phyloP scores from a whole-genome alignment of 2,888 invertebrate species.

The Drosophila rellima region DNA sequence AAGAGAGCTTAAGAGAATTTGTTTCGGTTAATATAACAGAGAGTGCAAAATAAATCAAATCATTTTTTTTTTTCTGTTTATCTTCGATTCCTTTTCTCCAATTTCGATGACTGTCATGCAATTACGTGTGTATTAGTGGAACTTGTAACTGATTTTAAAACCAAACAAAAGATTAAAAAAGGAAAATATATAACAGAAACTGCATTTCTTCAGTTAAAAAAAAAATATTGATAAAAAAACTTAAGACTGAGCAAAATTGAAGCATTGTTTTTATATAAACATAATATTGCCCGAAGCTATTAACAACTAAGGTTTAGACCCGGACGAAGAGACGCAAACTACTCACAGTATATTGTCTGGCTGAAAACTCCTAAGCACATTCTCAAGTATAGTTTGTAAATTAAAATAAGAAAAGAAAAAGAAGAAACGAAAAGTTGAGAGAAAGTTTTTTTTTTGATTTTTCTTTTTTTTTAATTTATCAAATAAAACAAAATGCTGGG shows the following conservation, averaged over 20 bases:
- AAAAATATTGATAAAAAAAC: neutral
- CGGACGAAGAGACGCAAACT: conserved; percentile 56
- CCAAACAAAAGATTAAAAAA: conserved; percentile 8
- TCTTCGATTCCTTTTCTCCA: conserved; percentile 4
- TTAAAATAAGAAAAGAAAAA: conserved; percentile 75
- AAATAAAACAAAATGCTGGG: conserved; percentile 32
- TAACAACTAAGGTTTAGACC: conserved; percentile 38
- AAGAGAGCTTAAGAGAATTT: neutral
- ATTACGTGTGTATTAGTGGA: conserved; percentile 26
- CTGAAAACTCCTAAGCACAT: conserved; percentile 84
- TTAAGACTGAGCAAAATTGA: conserved; percentile 19
- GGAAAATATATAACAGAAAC: conserved; percentile 12
- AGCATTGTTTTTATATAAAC: conserved; percentile 23
- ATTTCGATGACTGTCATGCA: conserved; percentile 37
- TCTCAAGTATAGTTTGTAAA: conserved; percentile 57
- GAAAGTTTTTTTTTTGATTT: conserved; percentile 39
- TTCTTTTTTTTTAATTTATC: conserved; percentile 11
- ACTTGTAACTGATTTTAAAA: too few relatives aligned
- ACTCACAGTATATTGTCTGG: conserved; percentile 86
- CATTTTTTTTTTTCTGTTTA: neutral
- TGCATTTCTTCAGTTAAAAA: conserved; percentile 18
- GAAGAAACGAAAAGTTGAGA: conserved; percentile 71
- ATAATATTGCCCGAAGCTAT: conserved; percentile 37
- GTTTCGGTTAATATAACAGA: conserved; percentile 2
- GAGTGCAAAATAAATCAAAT: conserved; percentile 21